These are phyloP conservation scores for Volucella inflata DNA, from an alignment of 2,888 invertebrate genomes.

Conservation along the genomic window DNA sequence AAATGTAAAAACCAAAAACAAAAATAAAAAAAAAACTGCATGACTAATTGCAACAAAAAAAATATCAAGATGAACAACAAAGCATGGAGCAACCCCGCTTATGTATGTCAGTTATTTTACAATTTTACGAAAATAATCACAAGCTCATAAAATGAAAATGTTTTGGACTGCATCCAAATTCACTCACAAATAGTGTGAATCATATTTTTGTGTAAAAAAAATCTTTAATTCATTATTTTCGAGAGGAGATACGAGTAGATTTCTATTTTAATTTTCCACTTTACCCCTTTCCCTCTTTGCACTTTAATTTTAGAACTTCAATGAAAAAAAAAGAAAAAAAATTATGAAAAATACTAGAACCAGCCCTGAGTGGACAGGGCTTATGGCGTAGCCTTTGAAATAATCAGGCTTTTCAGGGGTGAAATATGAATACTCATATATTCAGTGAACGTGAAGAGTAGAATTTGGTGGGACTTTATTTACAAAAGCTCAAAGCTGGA, in stretches of 20 bases:
- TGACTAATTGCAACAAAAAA: neutral
- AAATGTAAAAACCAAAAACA: slow-evolving; percentile 21
- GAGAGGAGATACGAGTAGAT: too few relatives aligned
- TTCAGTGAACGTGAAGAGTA: too few relatives aligned
- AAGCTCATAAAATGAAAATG: slow-evolving; percentile 14
- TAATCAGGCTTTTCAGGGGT: too few relatives aligned
- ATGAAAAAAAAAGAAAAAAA: too few relatives aligned
- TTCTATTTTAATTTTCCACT: neutral
- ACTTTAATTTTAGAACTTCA: neutral
- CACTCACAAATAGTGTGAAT: slow-evolving; percentile 21
- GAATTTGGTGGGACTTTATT: too few relatives aligned
- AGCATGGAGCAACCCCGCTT: neutral
- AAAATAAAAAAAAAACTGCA: slow-evolving; percentile 18
- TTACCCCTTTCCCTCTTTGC: neutral
- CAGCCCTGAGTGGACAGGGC: too few relatives aligned
- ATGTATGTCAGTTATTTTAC: too few relatives aligned
- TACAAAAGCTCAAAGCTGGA: too few relatives aligned
- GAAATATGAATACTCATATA: too few relatives aligned
- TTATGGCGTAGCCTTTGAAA: too few relatives aligned
- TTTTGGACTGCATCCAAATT: slow-evolving; percentile 43
- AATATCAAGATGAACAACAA: too few relatives aligned
- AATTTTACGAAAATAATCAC: neutral
- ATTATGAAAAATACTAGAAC: too few relatives aligned
- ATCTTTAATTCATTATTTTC: slow-evolving; percentile 34
- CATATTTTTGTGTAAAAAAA: slow-evolving; percentile 29